Evolutionary conservation across 2,888 invertebrate genomes (phyloP).

Genomic region (Megaustenia siamemsis): DNA sequence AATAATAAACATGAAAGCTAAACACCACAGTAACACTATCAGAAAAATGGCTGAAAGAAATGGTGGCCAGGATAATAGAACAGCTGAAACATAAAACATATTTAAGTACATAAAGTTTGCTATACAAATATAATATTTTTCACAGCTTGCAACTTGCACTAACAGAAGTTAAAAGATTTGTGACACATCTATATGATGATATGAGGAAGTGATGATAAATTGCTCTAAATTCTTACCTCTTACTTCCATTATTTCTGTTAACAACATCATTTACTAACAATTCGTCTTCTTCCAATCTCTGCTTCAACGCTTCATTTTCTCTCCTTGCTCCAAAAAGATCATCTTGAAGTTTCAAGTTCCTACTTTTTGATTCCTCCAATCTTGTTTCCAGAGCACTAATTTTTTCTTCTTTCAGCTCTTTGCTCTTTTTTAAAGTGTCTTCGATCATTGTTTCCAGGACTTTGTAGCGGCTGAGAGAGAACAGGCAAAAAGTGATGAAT

Average conservation of each 20-base stretch:
- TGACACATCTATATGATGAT: not conserved
- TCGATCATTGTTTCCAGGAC: constrained; percentile 80
- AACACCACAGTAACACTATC: too few relatives aligned
- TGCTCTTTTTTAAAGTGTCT: constrained; percentile 78
- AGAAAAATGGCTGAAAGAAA: too few relatives aligned
- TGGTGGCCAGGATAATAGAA: too few relatives aligned
- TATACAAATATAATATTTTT: too few relatives aligned
- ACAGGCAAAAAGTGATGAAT: not conserved
- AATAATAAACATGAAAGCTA: too few relatives aligned
- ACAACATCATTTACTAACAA: constrained; percentile 4
- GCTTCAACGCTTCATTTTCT: constrained; percentile 76
- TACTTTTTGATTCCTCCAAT: constrained; percentile 79
- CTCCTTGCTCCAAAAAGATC: constrained; percentile 73
- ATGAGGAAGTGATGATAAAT: not conserved
- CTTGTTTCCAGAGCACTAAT: constrained; percentile 77
- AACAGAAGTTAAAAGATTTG: too few relatives aligned
- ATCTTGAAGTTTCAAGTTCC: constrained; percentile 78
- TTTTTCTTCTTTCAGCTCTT: constrained; percentile 80
- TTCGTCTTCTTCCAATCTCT: constrained; percentile 75
- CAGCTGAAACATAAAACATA: too few relatives aligned
- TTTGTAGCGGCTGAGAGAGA: constrained; percentile 72
- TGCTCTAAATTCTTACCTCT: not conserved
- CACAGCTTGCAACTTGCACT: too few relatives aligned
- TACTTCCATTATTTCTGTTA: not conserved
- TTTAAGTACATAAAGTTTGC: too few relatives aligned